Base-by-base conservation (phyloP, 1,140 invertebrate genomes). In the Caenorhabditis latens region DNA sequence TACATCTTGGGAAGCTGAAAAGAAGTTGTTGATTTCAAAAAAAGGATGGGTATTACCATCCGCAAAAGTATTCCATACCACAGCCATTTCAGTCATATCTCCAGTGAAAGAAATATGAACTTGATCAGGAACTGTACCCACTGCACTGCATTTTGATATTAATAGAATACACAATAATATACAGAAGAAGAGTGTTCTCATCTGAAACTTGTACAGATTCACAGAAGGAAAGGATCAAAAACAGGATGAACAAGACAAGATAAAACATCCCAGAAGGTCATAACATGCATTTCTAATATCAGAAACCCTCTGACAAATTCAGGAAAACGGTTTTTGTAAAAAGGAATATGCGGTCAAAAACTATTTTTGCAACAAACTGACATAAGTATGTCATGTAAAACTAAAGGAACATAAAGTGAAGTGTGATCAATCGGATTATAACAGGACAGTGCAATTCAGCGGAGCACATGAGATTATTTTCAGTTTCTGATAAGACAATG, bases 21-120 rank as follows among this genome's bases (percentile, higher is more conserved):
- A 61, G 14, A 24, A 46, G 21, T n/a, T 40, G 85, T 46, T 48
- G n/a, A 42, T 86, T 63, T 48, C 46, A n/a, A 4, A 48, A n/a
- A 2, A 48, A 16, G 2, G 1, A 85, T 65, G n/a, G 7, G 14
- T 21, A 9, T 87, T 48, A 85, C 84, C 87, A 16, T 63, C 57
- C 9, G 57, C 40, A 46, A 86, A 88, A 1, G 89, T 89, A 43
- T 83, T 84, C 89, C 89, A 89, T 11, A 86, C 88, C 9, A 89
- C 84, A 24, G 55, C 67, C 88, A 89, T 89, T 21, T 71, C 53
- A 55, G 75, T 65, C 53, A 55, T 24, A 46, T 89, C 61, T 19
- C 84, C 83, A 6, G 83, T 79, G 21, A 89, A 83, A 40, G 89
- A 86, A 7, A 89, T 46, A 61, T 89, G 89, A 48, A 89, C 88